These are phyloP conservation scores for Octomys mimax DNA, from an alignment of 2,797 vertebrate genomes.

Conservation along the genomic window DNA sequence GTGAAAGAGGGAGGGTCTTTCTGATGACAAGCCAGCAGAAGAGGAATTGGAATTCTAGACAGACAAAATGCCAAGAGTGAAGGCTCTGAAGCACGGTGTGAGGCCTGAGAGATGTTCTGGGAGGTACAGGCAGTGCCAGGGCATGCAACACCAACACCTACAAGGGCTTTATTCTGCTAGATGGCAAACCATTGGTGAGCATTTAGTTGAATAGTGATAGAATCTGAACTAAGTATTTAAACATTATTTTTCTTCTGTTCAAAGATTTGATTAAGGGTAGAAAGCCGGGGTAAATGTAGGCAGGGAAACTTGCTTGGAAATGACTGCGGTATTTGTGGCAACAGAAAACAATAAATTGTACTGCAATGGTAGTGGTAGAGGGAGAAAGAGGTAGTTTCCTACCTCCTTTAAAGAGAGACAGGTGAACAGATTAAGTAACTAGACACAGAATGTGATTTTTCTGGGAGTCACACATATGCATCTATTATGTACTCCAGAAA, in stretches of 20 bases:
- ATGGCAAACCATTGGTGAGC: neutral
- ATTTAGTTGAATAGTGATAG: neutral
- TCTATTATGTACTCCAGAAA: neutral
- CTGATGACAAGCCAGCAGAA: neutral
- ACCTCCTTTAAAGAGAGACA: neutral
- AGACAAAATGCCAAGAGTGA: neutral
- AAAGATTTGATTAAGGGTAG: neutral
- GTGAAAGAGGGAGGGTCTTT: neutral
- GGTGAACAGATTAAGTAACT: neutral
- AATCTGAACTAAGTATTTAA: neutral
- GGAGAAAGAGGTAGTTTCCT: neutral
- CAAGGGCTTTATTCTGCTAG: neutral
- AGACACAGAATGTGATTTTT: neutral
- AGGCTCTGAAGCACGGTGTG: neutral
- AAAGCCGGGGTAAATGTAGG: accelerated
- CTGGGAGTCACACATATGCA: constrained; percentile 25
- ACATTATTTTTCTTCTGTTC: neutral
- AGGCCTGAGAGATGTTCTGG: neutral
- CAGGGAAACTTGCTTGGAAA: neutral
- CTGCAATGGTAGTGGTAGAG: neutral
- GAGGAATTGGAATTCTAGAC: neutral
- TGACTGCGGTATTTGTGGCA: neutral
- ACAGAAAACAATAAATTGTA: neutral
- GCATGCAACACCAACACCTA: neutral
- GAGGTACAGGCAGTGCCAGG: neutral